phyloP scores from a whole-genome alignment of 2,888 invertebrate species.

The Xanthorhoe spadicearia region DNA sequence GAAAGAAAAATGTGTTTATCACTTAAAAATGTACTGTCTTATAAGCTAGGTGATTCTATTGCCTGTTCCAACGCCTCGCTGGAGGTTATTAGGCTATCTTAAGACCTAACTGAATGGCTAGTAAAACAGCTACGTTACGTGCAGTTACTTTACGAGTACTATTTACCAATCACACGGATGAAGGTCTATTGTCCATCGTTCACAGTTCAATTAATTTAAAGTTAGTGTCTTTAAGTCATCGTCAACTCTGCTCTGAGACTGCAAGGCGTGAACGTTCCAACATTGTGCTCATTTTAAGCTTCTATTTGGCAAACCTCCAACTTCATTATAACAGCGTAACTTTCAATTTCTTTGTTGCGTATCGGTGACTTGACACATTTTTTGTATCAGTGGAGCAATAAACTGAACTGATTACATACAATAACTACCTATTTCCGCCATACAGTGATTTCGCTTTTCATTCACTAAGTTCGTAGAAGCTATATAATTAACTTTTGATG shows the following conservation, averaged over 20 bases:
- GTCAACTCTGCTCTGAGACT: conserved; percentile 1
- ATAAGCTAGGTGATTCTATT: no score
- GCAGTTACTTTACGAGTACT: background rate
- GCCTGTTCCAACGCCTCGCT: no score
- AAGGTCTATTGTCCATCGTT: background rate
- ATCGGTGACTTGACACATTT: conserved; percentile 40
- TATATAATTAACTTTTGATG: background rate
- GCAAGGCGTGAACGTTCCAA: conserved; percentile 23
- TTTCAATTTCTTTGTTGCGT: conserved; percentile 49
- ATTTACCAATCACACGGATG: background rate
- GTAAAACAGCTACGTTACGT: no score
- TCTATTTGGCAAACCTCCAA: conserved; percentile 45
- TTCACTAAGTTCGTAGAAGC: background rate
- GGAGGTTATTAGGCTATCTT: no score
- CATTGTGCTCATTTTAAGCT: conserved; percentile 31
- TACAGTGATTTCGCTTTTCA: conserved; percentile 5
- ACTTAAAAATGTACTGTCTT: no score
- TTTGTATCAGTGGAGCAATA: conserved; percentile 27
- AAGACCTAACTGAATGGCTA: no score
- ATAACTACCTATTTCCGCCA: conserved; percentile 32
- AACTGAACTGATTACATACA: conserved; percentile 26
- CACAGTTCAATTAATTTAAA: conserved; percentile 1
- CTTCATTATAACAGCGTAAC: conserved; percentile 31
- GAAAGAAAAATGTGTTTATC: no score
- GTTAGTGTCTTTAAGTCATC: background rate